Percentiles rank a stretch among this genome's conserved stretches.
phyloP scores from a whole-genome alignment of 2,797 vertebrate genomes.

The Discoglossus pictus region DNA sequence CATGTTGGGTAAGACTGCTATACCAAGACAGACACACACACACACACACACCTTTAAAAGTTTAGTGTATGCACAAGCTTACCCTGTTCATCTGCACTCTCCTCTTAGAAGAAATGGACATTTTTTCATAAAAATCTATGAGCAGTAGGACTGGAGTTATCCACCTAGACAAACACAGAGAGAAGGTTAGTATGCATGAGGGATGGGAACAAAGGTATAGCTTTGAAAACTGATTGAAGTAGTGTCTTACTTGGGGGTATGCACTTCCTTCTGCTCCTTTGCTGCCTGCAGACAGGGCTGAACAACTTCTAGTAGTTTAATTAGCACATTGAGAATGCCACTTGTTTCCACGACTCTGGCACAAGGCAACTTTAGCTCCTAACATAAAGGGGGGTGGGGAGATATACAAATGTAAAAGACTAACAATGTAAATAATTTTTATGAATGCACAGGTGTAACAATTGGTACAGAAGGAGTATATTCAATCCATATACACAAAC shows the following conservation, averaged over 20 bases:
- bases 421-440: no score
- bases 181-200: no score
- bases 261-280: slow-evolving; percentile 95
- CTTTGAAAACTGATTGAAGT: no score
- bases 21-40: no score
- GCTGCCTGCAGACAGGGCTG: slow-evolving; percentile 93
- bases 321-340: slow-evolving; percentile 88
- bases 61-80: no score
- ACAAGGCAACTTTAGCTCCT: slow-evolving; percentile 92
- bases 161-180: slow-evolving; percentile 85
- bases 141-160: slow-evolving; percentile 93
- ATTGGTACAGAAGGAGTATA: no score
- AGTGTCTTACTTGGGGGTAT: slow-evolving; percentile 93
- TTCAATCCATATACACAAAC: no score
- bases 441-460: no score
- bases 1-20: no score
- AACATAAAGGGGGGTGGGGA: no score
- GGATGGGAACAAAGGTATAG: neutral
- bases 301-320: slow-evolving; percentile 93
- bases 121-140: slow-evolving; percentile 96
- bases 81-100: slow-evolving; percentile 96
- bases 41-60: no score
- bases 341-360: slow-evolving; percentile 90
- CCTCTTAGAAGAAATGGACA: slow-evolving; percentile 90
- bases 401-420: no score